Evolutionary conservation across 2,888 invertebrate genomes (phyloP).

Genomic region (Dilophus febrilis): DNA sequence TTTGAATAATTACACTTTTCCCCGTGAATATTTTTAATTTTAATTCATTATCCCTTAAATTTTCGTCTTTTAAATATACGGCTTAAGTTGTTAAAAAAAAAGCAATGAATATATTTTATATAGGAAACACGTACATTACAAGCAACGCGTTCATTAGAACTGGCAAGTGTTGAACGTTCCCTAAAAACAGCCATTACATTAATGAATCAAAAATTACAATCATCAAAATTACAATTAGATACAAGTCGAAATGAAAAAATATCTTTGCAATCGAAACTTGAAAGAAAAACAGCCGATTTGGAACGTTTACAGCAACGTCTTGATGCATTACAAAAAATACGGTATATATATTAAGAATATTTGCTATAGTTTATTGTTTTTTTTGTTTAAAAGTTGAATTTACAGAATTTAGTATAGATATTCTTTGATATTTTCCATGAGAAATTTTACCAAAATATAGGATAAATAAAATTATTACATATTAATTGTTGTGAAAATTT

Average conservation of each 20-base stretch:
- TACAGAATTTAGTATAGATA: neutral
- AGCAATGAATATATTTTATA: neutral
- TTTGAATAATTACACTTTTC: no score
- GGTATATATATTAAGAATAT: constrained; percentile 31
- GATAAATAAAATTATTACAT: no score
- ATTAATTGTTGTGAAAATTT: no score
- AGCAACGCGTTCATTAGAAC: constrained; percentile 68
- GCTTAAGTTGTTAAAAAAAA: no score
- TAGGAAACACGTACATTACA: constrained; percentile 63
- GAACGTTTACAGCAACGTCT: constrained; percentile 85
- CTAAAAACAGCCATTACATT: constrained; percentile 57
- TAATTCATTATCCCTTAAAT: no score
- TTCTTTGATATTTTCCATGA: constrained; percentile 20
- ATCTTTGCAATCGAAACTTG: constrained; percentile 79
- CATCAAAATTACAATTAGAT: constrained; percentile 59
- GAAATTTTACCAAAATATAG: no score
- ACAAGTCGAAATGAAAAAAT: constrained; percentile 77
- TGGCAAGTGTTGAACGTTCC: constrained; percentile 60
- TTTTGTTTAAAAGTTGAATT: neutral
- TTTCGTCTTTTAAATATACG: no score
- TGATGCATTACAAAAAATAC: constrained; percentile 84
- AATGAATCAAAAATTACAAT: constrained; percentile 50
- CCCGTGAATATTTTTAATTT: no score
- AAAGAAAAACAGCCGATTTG: constrained; percentile 74
- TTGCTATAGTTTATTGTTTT: neutral